A percentile compares a stretch with the other conserved stretches of the same genome.
Evolutionary conservation across 2,113 vertebrate species (phyloP).

Genomic region (Macquaria ambigua): DNA sequence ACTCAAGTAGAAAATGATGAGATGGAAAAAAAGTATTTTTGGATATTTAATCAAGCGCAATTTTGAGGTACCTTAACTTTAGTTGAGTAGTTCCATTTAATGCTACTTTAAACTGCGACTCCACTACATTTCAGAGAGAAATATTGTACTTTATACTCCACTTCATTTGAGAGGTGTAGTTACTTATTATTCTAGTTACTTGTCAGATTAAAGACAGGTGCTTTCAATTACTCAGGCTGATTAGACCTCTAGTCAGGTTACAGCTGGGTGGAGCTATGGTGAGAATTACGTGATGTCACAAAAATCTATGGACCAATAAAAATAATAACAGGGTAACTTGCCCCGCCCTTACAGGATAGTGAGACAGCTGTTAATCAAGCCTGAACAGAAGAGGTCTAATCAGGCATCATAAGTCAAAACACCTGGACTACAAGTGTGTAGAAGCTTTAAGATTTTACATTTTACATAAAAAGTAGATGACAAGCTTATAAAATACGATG

Average conservation of each 20-base stretch:
- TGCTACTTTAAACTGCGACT: too few relatives aligned
- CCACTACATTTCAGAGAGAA: background rate
- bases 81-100: background rate
- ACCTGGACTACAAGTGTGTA: background rate
- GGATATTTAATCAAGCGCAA: background rate
- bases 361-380: background rate
- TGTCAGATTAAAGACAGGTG: background rate
- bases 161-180: background rate
- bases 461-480: background rate
- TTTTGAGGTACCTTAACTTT: too few relatives aligned
- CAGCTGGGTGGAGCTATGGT: too few relatives aligned
- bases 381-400: background rate
- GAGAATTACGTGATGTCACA: too few relatives aligned
- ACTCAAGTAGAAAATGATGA: constrained; percentile 2
- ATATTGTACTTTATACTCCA: background rate
- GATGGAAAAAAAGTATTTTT: constrained; percentile 18
- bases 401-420: background rate
- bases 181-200: background rate
- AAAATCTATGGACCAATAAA: background rate
- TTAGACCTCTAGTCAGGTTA: constrained; percentile 11
- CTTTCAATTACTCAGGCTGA: constrained; percentile 26
- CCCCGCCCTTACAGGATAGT: background rate
- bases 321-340: background rate
- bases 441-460: background rate
- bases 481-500: background rate